Conservation (phyloP, 2,797 vertebrate genomes). For the Atherinosoma microstoma region DNA sequence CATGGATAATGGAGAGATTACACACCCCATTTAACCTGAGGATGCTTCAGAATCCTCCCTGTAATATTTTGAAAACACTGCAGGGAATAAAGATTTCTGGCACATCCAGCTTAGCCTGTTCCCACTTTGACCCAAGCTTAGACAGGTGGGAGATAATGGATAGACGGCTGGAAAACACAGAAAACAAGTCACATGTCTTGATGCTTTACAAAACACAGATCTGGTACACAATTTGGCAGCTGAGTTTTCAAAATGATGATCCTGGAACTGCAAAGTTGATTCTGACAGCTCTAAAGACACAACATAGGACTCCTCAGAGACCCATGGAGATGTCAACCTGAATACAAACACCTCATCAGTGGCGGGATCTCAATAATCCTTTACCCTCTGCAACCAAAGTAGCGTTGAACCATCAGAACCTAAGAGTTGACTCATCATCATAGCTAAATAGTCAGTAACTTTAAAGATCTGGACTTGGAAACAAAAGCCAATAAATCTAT, state of each 20-base stretch:
- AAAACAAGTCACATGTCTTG: too few relatives aligned
- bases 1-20: too few relatives aligned
- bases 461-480: neutral
- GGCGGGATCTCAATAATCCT: neutral
- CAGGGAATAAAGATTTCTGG: too few relatives aligned
- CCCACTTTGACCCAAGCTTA: too few relatives aligned
- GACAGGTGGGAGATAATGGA: too few relatives aligned
- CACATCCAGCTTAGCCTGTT: too few relatives aligned
- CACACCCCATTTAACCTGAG: too few relatives aligned
- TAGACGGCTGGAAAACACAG: too few relatives aligned
- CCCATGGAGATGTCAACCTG: too few relatives aligned
- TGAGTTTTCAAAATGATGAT: neutral
- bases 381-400: neutral
- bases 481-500: neutral
- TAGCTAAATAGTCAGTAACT: neutral
- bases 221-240: neutral
- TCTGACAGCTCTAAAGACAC: constrained; percentile 4
- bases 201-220: neutral
- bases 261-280: constrained; percentile 6
- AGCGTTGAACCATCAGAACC: neutral
- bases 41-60: too few relatives aligned
- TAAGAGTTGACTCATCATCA: constrained; percentile 7
- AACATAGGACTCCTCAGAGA: neutral
- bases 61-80: too few relatives aligned
- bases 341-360: constrained; percentile 2